Conservation (phyloP, 1,140 invertebrate species). For the honey bee (Apis mellifera) region Amel_HAv3.1 CM009943.2:2583501-2584000, state of each 20-base stretch:
- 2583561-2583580: too few relatives aligned
- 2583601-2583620: too few relatives aligned
- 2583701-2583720: not conserved
- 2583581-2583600: too few relatives aligned
- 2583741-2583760: not conserved
- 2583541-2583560: too few relatives aligned
- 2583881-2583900: slow-evolving; percentile 80
- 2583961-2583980: slow-evolving; percentile 80
- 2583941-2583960: slow-evolving; percentile 74
- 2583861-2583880: slow-evolving; percentile 79
- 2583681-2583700: too few relatives aligned
- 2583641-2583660: too few relatives aligned
- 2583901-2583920: slow-evolving; percentile 68
- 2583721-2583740: not conserved
- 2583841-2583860: slow-evolving; percentile 80
- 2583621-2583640: too few relatives aligned
- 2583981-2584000: slow-evolving; percentile 76
- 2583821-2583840: slow-evolving; percentile 50
- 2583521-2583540: too few relatives aligned
- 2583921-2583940: slow-evolving; percentile 66
- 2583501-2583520: too few relatives aligned
- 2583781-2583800: slow-evolving; percentile 16
- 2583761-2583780: slow-evolving; percentile 4
- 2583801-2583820: slow-evolving; percentile 68
- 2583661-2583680: too few relatives aligned